Conservation (phyloP, 2,888 invertebrate species). For the Drosophila melanocephala region DNA sequence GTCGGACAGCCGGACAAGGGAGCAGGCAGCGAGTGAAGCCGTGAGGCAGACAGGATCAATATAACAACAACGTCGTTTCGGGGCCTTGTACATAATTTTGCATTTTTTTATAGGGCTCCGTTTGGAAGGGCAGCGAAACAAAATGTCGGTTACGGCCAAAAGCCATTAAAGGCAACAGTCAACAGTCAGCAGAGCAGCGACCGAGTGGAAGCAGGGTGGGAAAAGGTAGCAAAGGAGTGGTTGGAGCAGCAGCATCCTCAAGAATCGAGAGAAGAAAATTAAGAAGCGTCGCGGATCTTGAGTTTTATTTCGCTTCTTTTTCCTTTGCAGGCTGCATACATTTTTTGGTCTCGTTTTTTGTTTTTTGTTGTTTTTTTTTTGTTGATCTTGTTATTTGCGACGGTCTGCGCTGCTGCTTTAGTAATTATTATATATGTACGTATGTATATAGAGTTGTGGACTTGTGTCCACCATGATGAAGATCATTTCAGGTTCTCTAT, state of each 20-base stretch:
- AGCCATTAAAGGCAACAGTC: constrained; percentile 74
- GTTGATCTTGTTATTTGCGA: constrained; percentile 60
- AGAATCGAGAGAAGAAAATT: constrained; percentile 64
- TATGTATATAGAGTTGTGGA: constrained; percentile 52
- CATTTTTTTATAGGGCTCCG: constrained; percentile 73
- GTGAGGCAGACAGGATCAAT: constrained; percentile 73
- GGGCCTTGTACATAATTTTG: constrained; percentile 81
- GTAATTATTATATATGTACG: constrained; percentile 76
- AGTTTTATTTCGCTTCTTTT: constrained; percentile 22
- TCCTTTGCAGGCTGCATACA: neutral
- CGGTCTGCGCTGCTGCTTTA: constrained; percentile 46
- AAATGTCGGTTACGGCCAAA: constrained; percentile 84
- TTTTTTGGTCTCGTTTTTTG: constrained; percentile 27
- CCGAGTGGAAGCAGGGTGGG: neutral
- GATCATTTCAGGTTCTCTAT: constrained; percentile 64
- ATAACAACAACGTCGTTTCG: constrained; percentile 74
- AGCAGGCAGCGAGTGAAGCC: constrained; percentile 27
- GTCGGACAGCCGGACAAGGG: neutral
- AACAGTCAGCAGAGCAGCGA: constrained; percentile 4
- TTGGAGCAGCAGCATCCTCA: constrained; percentile 29
- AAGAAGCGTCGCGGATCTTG: constrained; percentile 60
- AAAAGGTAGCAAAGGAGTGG: constrained; percentile 2
- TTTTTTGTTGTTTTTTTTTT: constrained; percentile 16
- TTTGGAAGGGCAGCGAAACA: constrained; percentile 58
- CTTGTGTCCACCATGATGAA: constrained; percentile 75